Evolutionary conservation across 2,797 vertebrate species (phyloP), one percentile per base, ranked within the genome.

Genomic region (Hapalemur alaotrensis): DNA sequence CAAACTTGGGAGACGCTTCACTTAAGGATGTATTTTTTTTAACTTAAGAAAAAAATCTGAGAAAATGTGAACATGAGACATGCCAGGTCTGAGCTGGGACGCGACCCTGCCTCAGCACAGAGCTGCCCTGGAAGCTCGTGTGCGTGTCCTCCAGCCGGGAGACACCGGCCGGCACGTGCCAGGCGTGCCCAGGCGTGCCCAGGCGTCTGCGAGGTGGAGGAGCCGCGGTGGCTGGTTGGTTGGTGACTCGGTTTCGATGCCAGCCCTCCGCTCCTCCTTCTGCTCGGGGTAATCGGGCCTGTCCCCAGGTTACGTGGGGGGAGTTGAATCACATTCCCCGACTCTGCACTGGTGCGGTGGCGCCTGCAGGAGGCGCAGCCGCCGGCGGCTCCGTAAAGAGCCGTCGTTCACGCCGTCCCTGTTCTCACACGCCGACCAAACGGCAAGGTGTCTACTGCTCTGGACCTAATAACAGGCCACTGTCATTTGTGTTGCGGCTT

Each of bases 351-450:
- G 0, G 15, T n/a, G 22, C 5, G 28, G 14, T 17, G 4, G 14
- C 28, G 3, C 46, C 48, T n/a, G n/a, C n/a, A n/a, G 9, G 20
- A 11, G 13, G 0, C 14, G 22, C 28, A 3, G 72, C 13, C 2
- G 5, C 12, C 30, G 11, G 57, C 38, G 5, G 20, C 67, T 32
- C 41, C 12, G 0, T 5, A 1, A 43, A 18, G 5, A n/a, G 7
- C 48, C 3, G 20, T 0, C 0, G 0, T 8, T 4, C 41, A 2
- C 0, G 0, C 14, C 0, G 7, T 46, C 30, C 75, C 1, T 1
- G 38, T 54, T 23, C 30, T 32, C 23, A 0, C 17, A 20, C 7
- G 8, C 1, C 0, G 20, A 4, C 73, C 4, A 1, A 1, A 28
- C 9, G 1, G 7, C 5, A 2, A 38, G 32, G 48, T 6, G 35